Evolutionary conservation across 2,888 invertebrate genomes (phyloP).

Genomic region (Hyppa rectilinea): DNA sequence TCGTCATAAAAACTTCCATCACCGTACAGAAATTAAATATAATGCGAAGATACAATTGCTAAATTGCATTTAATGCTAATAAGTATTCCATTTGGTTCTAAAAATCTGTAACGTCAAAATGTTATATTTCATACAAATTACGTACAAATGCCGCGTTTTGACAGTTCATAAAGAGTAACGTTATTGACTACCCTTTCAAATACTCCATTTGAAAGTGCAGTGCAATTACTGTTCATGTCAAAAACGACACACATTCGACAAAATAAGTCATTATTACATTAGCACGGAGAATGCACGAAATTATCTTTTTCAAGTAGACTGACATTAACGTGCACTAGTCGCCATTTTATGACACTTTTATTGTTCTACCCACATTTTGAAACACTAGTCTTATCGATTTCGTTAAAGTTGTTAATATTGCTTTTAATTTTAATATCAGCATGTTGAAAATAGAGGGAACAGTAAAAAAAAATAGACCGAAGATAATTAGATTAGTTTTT

Average conservation of each 20-base stretch:
- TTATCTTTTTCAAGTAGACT: slow-evolving; percentile 40
- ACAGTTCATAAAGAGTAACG: no score
- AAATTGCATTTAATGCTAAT: no score
- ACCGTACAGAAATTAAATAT: no score
- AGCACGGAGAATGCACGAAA: slow-evolving; percentile 51
- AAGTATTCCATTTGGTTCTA: no score
- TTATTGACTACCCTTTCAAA: no score
- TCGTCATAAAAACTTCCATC: no score
- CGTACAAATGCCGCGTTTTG: no score
- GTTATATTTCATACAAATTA: no score
- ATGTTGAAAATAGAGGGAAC: not conserved
- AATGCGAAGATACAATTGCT: no score
- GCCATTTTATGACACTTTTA: slow-evolving; percentile 39
- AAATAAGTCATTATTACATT: slow-evolving; percentile 51
- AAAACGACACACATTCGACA: slow-evolving; percentile 34
- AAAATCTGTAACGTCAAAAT: no score
- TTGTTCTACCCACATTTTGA: slow-evolving; percentile 44
- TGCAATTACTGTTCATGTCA: slow-evolving; percentile 37
- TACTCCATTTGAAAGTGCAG: slow-evolving; percentile 44
- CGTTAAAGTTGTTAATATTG: not conserved
- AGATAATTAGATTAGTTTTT: not conserved
- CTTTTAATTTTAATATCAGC: not conserved
- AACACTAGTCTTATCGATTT: slow-evolving; percentile 12
- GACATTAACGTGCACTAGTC: slow-evolving; percentile 25
- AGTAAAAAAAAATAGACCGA: not conserved